Percentiles rank a stretch among this genome's conserved stretches.
These are phyloP conservation scores for Cybosia mesomella DNA, from an alignment of 2,888 invertebrate species.

Conservation along the genomic window DNA sequence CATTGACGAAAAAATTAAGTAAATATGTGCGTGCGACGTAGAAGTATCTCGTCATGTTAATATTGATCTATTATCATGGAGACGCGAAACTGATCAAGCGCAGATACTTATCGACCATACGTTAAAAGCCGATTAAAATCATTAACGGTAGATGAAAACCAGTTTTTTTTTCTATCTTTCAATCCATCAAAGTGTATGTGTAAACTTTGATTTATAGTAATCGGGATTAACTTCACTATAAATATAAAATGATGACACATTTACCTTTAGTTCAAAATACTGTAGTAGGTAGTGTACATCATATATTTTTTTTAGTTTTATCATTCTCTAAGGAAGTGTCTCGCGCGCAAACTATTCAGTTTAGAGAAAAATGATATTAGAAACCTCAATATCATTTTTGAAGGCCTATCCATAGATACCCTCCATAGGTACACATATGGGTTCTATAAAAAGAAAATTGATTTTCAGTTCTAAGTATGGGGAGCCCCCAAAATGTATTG, in stretches of 20 bases:
- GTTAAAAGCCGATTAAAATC: constrained; percentile 65
- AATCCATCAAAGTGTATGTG: constrained; percentile 48
- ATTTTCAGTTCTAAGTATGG: too few relatives aligned
- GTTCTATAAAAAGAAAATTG: too few relatives aligned
- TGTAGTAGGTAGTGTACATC: too few relatives aligned
- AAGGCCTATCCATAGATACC: too few relatives aligned
- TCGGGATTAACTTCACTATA: constrained; percentile 30
- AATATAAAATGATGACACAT: neutral
- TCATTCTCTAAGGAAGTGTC: too few relatives aligned
- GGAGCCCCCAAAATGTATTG: too few relatives aligned
- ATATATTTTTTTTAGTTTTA: too few relatives aligned
- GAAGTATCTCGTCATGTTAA: constrained; percentile 48
- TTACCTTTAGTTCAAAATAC: neutral
- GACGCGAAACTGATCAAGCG: constrained; percentile 64
- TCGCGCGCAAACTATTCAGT: too few relatives aligned
- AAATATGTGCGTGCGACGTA: constrained; percentile 33
- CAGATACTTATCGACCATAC: constrained; percentile 62
- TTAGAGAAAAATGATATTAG: too few relatives aligned
- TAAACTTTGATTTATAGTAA: constrained; percentile 40
- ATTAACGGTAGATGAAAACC: constrained; percentile 74
- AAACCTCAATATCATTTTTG: too few relatives aligned
- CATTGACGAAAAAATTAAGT: constrained; percentile 32
- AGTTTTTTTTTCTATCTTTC: constrained; percentile 57
- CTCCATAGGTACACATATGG: too few relatives aligned
- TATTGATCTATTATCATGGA: constrained; percentile 64